These are phyloP conservation scores for Micrastur ruficollis DNA, from an alignment of 2,797 vertebrate genomes.

Conservation along the genomic window DNA sequence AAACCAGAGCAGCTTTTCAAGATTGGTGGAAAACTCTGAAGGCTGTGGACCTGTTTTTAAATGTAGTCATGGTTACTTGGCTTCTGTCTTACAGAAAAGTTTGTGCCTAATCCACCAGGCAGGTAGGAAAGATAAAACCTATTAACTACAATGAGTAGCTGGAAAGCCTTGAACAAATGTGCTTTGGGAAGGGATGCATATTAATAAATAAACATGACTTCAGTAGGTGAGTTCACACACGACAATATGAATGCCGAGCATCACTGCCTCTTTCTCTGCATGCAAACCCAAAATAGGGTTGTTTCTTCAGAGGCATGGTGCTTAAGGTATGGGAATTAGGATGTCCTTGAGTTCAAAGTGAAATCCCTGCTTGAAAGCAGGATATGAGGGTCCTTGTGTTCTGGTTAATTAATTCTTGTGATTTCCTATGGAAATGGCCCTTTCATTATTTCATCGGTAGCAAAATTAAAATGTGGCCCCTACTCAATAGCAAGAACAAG, in stretches of 20 bases:
- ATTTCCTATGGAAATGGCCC: background rate
- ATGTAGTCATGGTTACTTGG: constrained; percentile 36
- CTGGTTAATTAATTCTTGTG: constrained; percentile 17
- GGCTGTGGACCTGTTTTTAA: background rate
- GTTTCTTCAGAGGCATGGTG: background rate
- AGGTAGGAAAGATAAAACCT: constrained; percentile 9
- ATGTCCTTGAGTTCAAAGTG: background rate
- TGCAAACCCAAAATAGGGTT: background rate
- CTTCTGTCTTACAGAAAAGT: background rate
- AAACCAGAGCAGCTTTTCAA: background rate
- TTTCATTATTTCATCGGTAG: background rate
- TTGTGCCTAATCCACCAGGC: background rate
- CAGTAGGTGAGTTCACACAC: background rate
- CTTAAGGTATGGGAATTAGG: background rate
- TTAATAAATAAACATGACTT: background rate
- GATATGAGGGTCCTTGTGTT: background rate
- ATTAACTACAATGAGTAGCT: background rate
- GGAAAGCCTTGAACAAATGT: background rate
- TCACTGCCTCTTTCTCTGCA: background rate
- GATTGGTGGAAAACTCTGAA: background rate
- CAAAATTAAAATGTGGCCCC: background rate
- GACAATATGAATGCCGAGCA: background rate
- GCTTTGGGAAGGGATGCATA: background rate
- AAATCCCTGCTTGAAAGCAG: background rate
- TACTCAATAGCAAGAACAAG: background rate